Conservation (phyloP, 2,797 vertebrate genomes). For the Siniperca undulata region DNA sequence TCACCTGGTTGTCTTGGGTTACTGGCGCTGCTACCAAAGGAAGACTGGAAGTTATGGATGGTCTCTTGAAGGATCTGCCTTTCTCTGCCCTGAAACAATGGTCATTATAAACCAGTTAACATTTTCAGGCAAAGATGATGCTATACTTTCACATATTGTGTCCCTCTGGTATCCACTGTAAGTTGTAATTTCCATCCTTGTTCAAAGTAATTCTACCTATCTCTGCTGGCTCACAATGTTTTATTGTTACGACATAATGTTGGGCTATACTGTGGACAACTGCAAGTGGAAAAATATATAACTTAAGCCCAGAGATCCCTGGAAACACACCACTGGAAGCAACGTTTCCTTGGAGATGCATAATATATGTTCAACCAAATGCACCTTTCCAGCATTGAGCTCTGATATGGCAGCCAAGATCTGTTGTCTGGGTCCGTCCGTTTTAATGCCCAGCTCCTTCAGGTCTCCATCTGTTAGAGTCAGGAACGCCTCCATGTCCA, state of each 20-base stretch:
- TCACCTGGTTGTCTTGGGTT: constrained; percentile 91
- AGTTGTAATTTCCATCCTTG: constrained; percentile 3
- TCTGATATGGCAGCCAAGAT: constrained; percentile 98
- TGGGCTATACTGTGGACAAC: constrained; percentile 15
- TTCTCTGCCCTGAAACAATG: constrained; percentile 90
- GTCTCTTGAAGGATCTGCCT: constrained; percentile 98
- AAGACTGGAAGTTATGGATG: constrained; percentile 99
- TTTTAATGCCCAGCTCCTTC: constrained; percentile 97
- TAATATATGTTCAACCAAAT: constrained; percentile 1
- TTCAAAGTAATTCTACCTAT: neutral
- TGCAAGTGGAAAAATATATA: neutral
- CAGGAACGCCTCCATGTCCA: constrained; percentile 99
- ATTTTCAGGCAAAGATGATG: neutral
- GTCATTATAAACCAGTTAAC: neutral
- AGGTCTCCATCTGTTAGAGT: constrained; percentile 97
- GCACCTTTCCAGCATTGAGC: constrained; percentile 98
- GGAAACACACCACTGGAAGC: constrained; percentile 7
- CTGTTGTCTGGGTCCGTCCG: constrained; percentile 95
- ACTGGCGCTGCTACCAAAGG: constrained; percentile 98
- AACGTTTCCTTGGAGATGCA: neutral
- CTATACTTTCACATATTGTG: neutral
- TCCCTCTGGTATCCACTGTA: neutral
- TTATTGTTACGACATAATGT: neutral
- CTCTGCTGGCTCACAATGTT: neutral
- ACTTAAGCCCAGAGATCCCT: neutral